phyloP scores from a whole-genome alignment of 2,113 vertebrate species.

The Nerophis ophidion region DNA sequence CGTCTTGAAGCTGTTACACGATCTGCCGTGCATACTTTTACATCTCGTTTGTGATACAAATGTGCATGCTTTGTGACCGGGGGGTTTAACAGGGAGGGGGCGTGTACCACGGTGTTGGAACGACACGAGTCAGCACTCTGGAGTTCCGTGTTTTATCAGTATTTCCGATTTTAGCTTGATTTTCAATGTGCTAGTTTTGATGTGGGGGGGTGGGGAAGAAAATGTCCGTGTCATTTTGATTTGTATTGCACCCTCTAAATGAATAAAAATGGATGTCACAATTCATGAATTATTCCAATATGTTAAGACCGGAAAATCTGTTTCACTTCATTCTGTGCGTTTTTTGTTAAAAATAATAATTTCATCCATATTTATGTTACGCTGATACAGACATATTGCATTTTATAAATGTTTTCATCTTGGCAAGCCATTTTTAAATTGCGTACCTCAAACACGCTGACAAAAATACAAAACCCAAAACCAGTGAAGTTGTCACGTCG shows the following conservation, averaged over 20 bases:
- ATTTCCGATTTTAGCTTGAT: slow-evolving; percentile 36
- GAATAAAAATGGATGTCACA: slow-evolving; percentile 52
- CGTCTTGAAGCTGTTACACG: slow-evolving; percentile 29
- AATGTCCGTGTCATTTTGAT: slow-evolving; percentile 43
- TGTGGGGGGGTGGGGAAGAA: slow-evolving; percentile 25
- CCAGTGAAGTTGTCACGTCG: too few species aligned
- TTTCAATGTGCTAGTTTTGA: slow-evolving; percentile 49
- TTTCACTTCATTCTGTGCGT: too few species aligned
- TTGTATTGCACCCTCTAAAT: slow-evolving; percentile 52
- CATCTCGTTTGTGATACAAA: slow-evolving; percentile 41
- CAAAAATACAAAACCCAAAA: too few species aligned
- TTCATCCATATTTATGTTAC: too few species aligned
- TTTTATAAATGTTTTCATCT: too few species aligned
- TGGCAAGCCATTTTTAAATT: too few species aligned
- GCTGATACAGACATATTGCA: too few species aligned
- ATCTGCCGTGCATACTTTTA: slow-evolving; percentile 35
- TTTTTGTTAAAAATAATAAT: too few species aligned
- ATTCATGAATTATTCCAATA: slow-evolving; percentile 40
- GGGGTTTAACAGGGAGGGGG: slow-evolving; percentile 25
- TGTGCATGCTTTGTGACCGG: slow-evolving; percentile 49
- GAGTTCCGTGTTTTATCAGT: slow-evolving; percentile 37
- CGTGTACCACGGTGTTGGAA: slow-evolving; percentile 11
- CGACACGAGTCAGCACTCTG: slow-evolving; percentile 18
- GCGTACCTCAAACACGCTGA: too few species aligned
- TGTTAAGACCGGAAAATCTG: slow-evolving; percentile 2